A percentile compares a stretch with the other conserved stretches of the same genome.
Conservation (phyloP, 2,113 vertebrate genomes). For the Amblyopsis rosae region DNA sequence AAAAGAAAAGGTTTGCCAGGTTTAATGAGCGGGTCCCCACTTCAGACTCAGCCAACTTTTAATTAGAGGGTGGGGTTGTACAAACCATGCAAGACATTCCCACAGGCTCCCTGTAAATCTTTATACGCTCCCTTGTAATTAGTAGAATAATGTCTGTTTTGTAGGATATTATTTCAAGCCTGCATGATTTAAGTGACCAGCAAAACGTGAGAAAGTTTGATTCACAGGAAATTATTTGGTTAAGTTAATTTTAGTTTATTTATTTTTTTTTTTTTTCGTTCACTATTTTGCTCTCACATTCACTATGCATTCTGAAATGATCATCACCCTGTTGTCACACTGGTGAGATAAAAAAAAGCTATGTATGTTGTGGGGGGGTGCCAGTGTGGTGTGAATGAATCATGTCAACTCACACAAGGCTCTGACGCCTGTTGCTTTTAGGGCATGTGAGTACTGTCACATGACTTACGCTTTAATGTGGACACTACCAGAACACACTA, state of each 20-base stretch:
- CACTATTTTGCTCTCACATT: conserved; percentile 11
- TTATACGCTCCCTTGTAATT: background rate
- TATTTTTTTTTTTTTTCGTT: background rate
- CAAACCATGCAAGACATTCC: background rate
- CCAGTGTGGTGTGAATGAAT: conserved; percentile 35
- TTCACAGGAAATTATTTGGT: background rate
- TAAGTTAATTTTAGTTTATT: background rate
- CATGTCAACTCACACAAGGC: conserved; percentile 43
- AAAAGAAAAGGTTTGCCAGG: background rate
- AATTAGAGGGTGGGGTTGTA: background rate
- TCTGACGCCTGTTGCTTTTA: conserved; percentile 23
- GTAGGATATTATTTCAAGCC: background rate
- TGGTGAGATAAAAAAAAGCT: conserved; percentile 21
- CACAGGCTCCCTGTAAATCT: background rate
- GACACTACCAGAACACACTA: conserved; percentile 36
- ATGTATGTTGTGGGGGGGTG: conserved; percentile 9
- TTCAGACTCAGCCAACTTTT: background rate
- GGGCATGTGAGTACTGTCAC: conserved; percentile 43
- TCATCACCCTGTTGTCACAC: background rate
- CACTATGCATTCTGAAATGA: background rate
- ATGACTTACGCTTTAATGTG: conserved; percentile 31
- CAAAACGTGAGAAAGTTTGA: background rate
- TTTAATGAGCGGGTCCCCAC: background rate
- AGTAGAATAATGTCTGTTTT: background rate
- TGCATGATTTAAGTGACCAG: background rate